Base-by-base conservation (phyloP, 2,888 invertebrate species). In the Hyposoter didymator region DNA sequence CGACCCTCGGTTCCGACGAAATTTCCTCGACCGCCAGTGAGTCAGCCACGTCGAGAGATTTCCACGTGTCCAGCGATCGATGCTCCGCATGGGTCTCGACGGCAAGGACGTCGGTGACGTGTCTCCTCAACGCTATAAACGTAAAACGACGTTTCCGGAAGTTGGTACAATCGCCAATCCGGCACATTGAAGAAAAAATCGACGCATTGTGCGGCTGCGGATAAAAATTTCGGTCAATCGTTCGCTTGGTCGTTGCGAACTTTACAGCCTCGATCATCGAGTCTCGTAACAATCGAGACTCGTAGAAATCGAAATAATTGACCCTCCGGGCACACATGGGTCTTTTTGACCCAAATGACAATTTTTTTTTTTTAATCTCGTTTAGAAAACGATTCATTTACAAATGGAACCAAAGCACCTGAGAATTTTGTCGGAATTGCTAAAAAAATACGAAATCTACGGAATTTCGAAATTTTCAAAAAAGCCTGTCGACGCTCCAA, bases 11-110 rank as follows among this genome's bases (percentile, higher is more conserved):
- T 19, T 43, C 7, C 4, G 3, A 22, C 43, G 70, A n/a, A 72
- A 80, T 55, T 14, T 52, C 32, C 55, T 32, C 76, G 75, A 66
- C 14, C 3, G 28, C 72, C 47, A 45, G 72, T 28, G 45, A 28
- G 22, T 43, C 19, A 43, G 14, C 5, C 2, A 5, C 10, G 10
- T 43, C 19, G 14, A 19, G 35, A 19, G 19, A 22, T 39, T 14
- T 43, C 8, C 8, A 19, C 19, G n/a, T 19, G 17, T 22, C 12
- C 14, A 17, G 22, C 22, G 7, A 49, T 28, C 69, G 47, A 32
- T 28, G 2, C 14, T 59, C 0, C 10, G n/a, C n/a, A 0, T 32
- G 17, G n/a, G 1, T 39, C 22, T 17, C 8, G 73, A 45, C 28
- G 73, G 28, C 45, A 45, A 59, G 8, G 39, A 22, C 19, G 47